phyloP scores from a whole-genome alignment of 1,140 invertebrate genomes.

The Colletes latitarsis region DNA sequence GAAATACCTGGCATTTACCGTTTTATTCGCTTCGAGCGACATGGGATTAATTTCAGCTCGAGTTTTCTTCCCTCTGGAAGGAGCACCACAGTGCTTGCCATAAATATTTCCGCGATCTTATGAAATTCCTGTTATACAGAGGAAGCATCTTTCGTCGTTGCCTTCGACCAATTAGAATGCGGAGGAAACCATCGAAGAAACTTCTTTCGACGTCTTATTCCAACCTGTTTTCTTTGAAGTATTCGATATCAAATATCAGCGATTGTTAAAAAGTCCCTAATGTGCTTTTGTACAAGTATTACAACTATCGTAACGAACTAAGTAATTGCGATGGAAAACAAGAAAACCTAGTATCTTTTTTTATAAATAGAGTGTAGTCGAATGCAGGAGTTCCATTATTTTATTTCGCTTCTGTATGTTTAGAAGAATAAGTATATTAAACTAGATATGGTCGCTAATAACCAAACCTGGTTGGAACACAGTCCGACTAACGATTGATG shows the following conservation, averaged over 20 bases:
- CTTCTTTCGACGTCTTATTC: background rate
- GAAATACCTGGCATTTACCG: background rate
- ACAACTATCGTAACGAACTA: no score
- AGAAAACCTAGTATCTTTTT: background rate
- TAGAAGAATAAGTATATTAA: no score
- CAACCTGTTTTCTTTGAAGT: background rate
- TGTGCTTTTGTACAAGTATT: background rate
- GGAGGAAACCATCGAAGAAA: background rate
- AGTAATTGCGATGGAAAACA: no score
- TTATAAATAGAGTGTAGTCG: background rate
- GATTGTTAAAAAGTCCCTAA: background rate
- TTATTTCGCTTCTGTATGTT: no score
- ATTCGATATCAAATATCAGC: background rate
- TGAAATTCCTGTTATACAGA: background rate
- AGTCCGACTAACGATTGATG: no score
- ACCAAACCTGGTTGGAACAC: no score
- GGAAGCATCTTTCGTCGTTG: background rate
- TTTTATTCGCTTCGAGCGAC: background rate
- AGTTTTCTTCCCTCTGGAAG: background rate
- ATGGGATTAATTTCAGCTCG: background rate
- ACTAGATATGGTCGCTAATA: no score
- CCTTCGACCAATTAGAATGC: background rate
- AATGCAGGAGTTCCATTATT: no score
- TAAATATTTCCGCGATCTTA: background rate
- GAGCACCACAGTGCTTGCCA: background rate